These are phyloP conservation scores for Volucella zonaria DNA, from an alignment of 2,888 invertebrate species.

Conservation along the genomic window DNA sequence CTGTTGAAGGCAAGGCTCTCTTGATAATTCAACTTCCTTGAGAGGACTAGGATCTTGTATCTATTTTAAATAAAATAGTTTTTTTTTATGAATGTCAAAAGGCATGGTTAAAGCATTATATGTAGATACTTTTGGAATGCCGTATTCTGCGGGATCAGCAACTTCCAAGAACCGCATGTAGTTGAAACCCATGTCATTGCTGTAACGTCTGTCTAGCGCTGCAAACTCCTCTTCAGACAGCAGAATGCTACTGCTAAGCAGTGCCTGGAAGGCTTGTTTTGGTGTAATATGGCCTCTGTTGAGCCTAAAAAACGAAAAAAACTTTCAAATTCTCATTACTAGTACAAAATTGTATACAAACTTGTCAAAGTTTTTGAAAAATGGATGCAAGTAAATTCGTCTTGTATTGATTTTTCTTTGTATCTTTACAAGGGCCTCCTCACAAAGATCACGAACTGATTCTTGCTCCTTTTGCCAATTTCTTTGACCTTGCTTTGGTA, in stretches of 20 bases:
- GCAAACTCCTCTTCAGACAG: conserved; percentile 87
- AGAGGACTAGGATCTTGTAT: conserved; percentile 52
- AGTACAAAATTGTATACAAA: conserved; percentile 78
- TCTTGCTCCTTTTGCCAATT: conserved; percentile 83
- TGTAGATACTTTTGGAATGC: conserved; percentile 77
- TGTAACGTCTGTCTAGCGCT: conserved; percentile 88
- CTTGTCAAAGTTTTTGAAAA: conserved; percentile 89
- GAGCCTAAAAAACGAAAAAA: conserved; percentile 82
- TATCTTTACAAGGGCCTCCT: conserved; percentile 86
- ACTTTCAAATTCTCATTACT: not conserved
- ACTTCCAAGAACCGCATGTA: conserved; percentile 88
- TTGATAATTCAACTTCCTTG: conserved; percentile 77
- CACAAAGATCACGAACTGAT: conserved; percentile 84
- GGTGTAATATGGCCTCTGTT: conserved; percentile 89
- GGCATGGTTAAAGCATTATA: not conserved
- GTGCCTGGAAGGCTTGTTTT: conserved; percentile 87
- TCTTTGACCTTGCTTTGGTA: conserved; percentile 83
- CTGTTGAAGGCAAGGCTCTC: conserved; percentile 77
- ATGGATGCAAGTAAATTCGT: conserved; percentile 86
- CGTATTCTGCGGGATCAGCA: conserved; percentile 82
- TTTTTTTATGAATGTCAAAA: not conserved
- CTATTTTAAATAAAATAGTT: conserved; percentile 6
- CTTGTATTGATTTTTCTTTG: conserved; percentile 86
- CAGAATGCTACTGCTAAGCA: conserved; percentile 87
- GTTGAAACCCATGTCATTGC: conserved; percentile 90